Evolutionary conservation across 2,888 invertebrate genomes (phyloP), one percentile per base, ranked within the genome.

Genomic region (Eristalis intricaria): DNA sequence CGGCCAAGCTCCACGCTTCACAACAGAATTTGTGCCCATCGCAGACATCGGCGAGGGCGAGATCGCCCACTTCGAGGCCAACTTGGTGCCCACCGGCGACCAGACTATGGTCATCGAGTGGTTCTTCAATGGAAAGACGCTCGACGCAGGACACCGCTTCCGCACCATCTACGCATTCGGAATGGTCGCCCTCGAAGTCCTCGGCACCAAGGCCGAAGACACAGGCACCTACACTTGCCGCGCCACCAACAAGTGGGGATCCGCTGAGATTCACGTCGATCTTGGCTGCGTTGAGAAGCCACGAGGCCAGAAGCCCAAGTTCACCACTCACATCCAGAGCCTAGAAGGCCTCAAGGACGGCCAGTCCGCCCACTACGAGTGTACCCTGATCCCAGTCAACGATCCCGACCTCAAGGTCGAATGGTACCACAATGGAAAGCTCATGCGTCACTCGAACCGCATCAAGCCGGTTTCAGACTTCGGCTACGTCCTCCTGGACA

Each of bases 41-140:
- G 94, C 95, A 11, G 97, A 97, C 90, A 94, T 99, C 68, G 96
- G 96, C 58, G 99, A 99, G 94, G 98, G 98, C 79, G 98, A 99
- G 93, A 96, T 98, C 89, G 99, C 99, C 89, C 99, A 99, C 93
- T 99, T 99, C 93, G 99, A 99, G 94, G 99, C 99, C 50, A 98
- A 97, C 68, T 95, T 99, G 8, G 97, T 98, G 70, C 99, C 99
- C 13, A 96, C 97, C 66, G 98, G 98, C 13, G 98, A 98, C 91
- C 97, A 98, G 92, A 97, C 96, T 29, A 98, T 98, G 98, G 95
- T 96, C 32, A 97, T 98, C 74, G 98, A 98, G 94, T 99, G 98
- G 98, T 98, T 98, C 95, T 98, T 97, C 92, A 98, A 99, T 92
- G 98, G 97, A 38, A 96, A 98, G 92, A 94, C 96, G 1, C 94